These are phyloP conservation scores for Pristionchus maxplancki DNA, from an alignment of 2,888 invertebrate genomes.

Conservation along the genomic window DNA sequence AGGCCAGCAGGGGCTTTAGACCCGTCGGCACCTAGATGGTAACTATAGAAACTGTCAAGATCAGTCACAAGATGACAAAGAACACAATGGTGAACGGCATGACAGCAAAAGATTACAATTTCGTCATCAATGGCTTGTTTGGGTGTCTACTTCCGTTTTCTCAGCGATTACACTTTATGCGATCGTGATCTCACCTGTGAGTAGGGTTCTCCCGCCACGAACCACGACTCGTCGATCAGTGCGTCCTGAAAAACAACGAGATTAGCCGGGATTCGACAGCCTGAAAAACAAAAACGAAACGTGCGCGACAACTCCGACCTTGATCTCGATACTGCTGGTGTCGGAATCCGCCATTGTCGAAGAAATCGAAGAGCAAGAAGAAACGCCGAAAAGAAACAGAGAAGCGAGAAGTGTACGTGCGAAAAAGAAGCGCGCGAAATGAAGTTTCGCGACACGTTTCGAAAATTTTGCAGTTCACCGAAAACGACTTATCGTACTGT, in stretches of 20 bases:
- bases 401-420: neutral
- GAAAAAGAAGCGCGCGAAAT: neutral
- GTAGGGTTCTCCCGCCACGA: constrained; percentile 45
- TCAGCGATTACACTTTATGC: neutral
- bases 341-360: constrained; percentile 46
- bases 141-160: neutral
- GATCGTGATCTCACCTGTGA: constrained; percentile 45
- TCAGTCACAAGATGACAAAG: too few relatives aligned
- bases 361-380: neutral
- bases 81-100: too few relatives aligned
- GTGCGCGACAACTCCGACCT: neutral
- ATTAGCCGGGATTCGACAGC: neutral
- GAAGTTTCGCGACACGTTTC: neutral
- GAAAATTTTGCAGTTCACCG: neutral
- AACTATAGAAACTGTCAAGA: neutral
- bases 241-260: constrained; percentile 31
- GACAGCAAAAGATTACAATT: too few relatives aligned
- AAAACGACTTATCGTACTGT: neutral
- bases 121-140: too few relatives aligned
- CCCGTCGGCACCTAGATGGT: constrained; percentile 46
- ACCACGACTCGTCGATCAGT: constrained; percentile 47
- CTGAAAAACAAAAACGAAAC: neutral
- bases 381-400: neutral
- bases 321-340: constrained; percentile 49
- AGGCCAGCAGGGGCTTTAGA: constrained; percentile 20